Base-by-base conservation (phyloP, 1,140 invertebrate genomes). In the Dendrolimus punctatus region DNA sequence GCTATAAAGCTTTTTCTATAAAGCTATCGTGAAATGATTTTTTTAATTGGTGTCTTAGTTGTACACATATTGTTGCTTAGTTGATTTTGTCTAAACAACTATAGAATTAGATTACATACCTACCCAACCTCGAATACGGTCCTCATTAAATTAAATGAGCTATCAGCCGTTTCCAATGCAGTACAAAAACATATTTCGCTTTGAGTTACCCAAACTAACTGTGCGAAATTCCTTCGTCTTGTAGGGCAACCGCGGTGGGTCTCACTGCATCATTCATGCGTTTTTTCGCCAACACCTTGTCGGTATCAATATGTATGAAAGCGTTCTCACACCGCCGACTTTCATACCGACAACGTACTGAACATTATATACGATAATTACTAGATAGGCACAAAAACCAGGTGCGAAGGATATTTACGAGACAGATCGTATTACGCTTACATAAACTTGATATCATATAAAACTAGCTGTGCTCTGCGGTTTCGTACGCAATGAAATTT, bases 241-340 rank as follows among this genome's bases (percentile, higher is more conserved):
- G 79, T 85, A 76, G 71, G 67, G 72, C 71, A 58, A 62, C 57
- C 47, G 64, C 55, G 74, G 79, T 58, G 74, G 75, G 76, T 80
- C 77, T 73, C 81, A 74, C 79, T 85, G 78, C 73, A 85, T 85
- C 73, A 82, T 85, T 83, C 82, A 85, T 80, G 67, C 50, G 68
- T 72, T 85, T 83, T 85, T 85, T 85, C 61, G 62, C 49, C 59
- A 64, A 79, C 81, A 83, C 75, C 79, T 80, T 76, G 67, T 72
- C 53, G 55, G 63, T 79, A 77, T 83, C 73, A 79, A 79, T 85
- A 80, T 83, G 73, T 79, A 80, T 77, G 69, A 49, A 8, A 23
- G 58, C 66, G 64, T 68, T 70, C 57, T 73, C 65, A 71, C 63
- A 62, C 64, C 49, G 64, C 66, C 69, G 69, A 23, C 23, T 23